Conservation (phyloP, 2,888 invertebrate species). For the Ormyrus pomaceus region DNA sequence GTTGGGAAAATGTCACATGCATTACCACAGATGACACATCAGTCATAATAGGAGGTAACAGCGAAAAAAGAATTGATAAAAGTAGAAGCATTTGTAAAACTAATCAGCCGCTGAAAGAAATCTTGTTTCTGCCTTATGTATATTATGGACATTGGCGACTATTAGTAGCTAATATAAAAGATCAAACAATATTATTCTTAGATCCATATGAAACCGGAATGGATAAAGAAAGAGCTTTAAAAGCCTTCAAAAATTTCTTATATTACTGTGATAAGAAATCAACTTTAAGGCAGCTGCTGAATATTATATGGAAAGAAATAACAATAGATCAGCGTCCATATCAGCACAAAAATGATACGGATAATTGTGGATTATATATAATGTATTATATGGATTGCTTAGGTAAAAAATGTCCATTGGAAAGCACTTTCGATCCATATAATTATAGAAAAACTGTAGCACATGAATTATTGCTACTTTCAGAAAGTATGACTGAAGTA, state of each 20-base stretch:
- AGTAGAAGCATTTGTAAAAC: background rate
- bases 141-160: constrained; percentile 27
- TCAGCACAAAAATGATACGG: background rate
- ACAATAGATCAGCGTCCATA: constrained; percentile 21
- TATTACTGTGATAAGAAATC: background rate
- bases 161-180: background rate
- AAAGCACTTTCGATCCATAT: background rate
- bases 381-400: constrained; percentile 5
- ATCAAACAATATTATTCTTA: background rate
- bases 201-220: constrained; percentile 23
- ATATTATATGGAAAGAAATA: background rate
- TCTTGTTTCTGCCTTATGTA: constrained; percentile 24
- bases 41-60: background rate
- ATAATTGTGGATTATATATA: background rate
- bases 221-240: background rate
- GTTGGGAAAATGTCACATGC: constrained; percentile 24
- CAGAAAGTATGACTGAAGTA: background rate
- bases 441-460: background rate
- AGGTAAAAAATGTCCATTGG: background rate
- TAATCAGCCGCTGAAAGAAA: too few species aligned
- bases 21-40: constrained; percentile 16
- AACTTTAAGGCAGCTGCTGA: constrained; percentile 8
- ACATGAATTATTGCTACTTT: background rate
- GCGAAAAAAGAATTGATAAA: background rate
- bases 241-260: constrained; percentile 5